Base-by-base conservation (phyloP, 2,113 vertebrate species). In the Eptesicus fuscus region DNA sequence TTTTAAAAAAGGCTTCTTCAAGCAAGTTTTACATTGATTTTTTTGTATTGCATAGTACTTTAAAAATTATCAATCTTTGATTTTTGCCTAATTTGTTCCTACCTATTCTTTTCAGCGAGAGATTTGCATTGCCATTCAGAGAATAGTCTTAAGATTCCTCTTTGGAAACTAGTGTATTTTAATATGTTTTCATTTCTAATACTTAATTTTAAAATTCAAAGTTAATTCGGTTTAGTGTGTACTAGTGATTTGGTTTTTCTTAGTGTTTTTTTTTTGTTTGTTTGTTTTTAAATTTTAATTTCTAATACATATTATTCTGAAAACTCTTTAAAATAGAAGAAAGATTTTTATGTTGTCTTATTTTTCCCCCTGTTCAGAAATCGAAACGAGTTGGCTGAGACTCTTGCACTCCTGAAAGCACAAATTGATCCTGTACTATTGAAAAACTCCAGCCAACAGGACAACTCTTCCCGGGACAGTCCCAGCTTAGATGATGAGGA, bases 371-470 rank as follows among this genome's bases (percentile, higher is more conserved):
- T 94, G 56, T 94, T 88, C 98, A 99, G 99, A 98, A 99, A 98
- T 88, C 99, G 99, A 90, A 99, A 99, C 4, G 99, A 99, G 77
- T 98, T 99, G 93, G 99, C 99, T 0, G 99, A 99, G 96, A 99
- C 99, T 80, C 98, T 99, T 90, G 99, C 99, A 69, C 98, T 99
- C 89, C 97, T 99, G 96, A 99, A 99, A 98, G 98, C 99, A 59
- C 99, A 99, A 96, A 98, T 99, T 13, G 99, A 99, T 83, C 99
- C 99, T 40, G 98, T 98, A 53, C 97, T 99, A 44, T 88, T 99
- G 94, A 99, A 99, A 96, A 99, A 93, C 88, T 98, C 93, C 84
- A 99, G 91, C 40, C 98, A 98, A 44, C 98, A 97, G 95, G 98
- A 98, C 89, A 98, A 70, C 65, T 98, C 98, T 47, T 98, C 98